phyloP scores from a whole-genome alignment of 2,113 vertebrate genomes.

The Picathartes gymnocephalus region DNA sequence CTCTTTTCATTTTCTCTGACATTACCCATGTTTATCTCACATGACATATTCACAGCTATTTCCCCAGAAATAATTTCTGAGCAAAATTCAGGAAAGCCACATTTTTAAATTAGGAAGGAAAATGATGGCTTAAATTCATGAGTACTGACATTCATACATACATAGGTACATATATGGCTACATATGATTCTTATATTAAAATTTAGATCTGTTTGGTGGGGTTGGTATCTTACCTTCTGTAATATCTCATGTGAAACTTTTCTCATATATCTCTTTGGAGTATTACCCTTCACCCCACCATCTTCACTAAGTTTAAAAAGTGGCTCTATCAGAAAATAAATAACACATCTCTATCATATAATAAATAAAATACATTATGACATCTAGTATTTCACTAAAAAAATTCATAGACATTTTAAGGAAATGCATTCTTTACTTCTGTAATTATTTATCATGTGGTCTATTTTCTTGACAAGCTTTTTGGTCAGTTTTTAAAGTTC shows the following conservation, averaged over 20 bases:
- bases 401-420: constrained; percentile 62
- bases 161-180: not conserved
- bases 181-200: constrained; percentile 41
- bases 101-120: constrained; percentile 62
- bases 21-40: not conserved
- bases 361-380: constrained; percentile 76
- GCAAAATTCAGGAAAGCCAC: constrained; percentile 16
- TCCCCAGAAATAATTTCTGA: constrained; percentile 44
- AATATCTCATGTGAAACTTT: constrained; percentile 76
- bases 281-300: constrained; percentile 76
- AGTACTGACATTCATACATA: not conserved
- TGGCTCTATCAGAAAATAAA: constrained; percentile 70
- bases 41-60: constrained; percentile 16
- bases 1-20: constrained; percentile 40
- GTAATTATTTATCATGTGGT: constrained; percentile 75
- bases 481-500: constrained; percentile 65
- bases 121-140: constrained; percentile 30
- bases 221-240: constrained; percentile 79
- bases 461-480: constrained; percentile 71
- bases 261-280: constrained; percentile 74
- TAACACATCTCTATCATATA: constrained; percentile 66
- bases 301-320: constrained; percentile 74
- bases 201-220: constrained; percentile 54
- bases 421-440: constrained; percentile 63
- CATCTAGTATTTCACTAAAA: constrained; percentile 61